A percentile compares a stretch with the other conserved stretches of the same genome.
Conservation (phyloP, 2,797 vertebrate species). For the Artibeus lituratus region DNA sequence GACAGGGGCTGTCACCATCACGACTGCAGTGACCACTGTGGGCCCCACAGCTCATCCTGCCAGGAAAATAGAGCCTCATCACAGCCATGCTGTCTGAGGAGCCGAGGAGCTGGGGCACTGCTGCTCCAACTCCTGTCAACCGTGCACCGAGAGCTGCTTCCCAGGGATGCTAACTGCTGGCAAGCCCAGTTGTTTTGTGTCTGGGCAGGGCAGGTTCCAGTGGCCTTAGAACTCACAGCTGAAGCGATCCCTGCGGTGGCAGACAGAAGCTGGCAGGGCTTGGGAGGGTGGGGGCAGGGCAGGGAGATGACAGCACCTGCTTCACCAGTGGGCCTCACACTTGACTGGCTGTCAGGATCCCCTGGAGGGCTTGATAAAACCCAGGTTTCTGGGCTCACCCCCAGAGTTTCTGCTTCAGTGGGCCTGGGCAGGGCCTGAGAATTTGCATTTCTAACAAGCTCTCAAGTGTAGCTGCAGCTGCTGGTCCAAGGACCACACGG, state of each 20-base stretch:
- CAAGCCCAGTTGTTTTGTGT: not conserved
- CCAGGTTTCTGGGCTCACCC: not conserved
- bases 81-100: not conserved
- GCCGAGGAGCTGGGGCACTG: not conserved
- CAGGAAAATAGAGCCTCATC: not conserved
- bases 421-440: not conserved
- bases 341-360: too few species aligned
- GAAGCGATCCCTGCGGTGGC: not conserved
- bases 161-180: not conserved
- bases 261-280: not conserved
- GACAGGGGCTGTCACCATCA: too few species aligned
- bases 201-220: not conserved
- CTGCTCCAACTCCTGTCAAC: not conserved
- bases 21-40: not conserved
- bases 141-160: rapidly evolving
- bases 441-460: not conserved
- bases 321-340: not conserved
- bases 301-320: not conserved
- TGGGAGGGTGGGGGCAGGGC: not conserved
- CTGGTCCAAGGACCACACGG: not conserved
- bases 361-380: not conserved
- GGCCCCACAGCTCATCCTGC: not conserved
- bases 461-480: not conserved
- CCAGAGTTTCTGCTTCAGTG: not conserved
- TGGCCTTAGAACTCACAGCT: not conserved